Percentiles rank a stretch among this genome's conserved stretches.
Evolutionary conservation across 1,140 invertebrate species (phyloP).

Genomic region (Eriocheir sinensis): DNA sequence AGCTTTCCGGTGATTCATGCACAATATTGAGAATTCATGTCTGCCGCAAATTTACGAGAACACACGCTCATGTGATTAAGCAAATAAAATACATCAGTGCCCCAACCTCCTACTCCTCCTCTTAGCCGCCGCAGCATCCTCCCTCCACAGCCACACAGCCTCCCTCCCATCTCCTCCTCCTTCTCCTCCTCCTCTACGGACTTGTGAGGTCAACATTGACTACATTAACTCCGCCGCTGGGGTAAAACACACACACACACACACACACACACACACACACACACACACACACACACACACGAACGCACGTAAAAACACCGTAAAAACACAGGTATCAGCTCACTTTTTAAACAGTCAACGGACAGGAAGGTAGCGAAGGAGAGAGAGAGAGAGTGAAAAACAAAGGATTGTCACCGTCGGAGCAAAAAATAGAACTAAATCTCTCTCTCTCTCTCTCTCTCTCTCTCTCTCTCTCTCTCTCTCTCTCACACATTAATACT

Average conservation of each 20-base stretch:
- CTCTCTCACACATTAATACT: neutral
- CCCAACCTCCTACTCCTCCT: neutral
- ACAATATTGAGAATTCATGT: neutral
- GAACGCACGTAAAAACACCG: neutral
- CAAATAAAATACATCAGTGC: neutral
- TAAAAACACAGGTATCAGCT: neutral
- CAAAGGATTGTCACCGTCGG: neutral
- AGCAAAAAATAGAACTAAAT: neutral
- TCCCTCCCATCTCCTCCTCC: slow-evolving; percentile 44
- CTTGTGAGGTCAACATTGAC: neutral
- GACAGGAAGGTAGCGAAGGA: too few relatives aligned
- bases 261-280: slow-evolving; percentile 13
- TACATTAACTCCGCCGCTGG: neutral
- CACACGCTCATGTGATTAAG: neutral
- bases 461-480: neutral
- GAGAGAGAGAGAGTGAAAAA: neutral
- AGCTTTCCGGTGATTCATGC: neutral
- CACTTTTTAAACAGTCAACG: neutral
- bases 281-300: neutral
- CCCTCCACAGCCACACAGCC: too few relatives aligned
- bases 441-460: neutral
- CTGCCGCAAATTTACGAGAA: neutral
- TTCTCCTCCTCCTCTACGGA: slow-evolving; percentile 42
- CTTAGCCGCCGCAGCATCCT: too few relatives aligned
- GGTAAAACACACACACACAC: slow-evolving; percentile 23